phyloP scores from a whole-genome alignment of 2,113 vertebrate species.

The Microtus richardsoni region DNA sequence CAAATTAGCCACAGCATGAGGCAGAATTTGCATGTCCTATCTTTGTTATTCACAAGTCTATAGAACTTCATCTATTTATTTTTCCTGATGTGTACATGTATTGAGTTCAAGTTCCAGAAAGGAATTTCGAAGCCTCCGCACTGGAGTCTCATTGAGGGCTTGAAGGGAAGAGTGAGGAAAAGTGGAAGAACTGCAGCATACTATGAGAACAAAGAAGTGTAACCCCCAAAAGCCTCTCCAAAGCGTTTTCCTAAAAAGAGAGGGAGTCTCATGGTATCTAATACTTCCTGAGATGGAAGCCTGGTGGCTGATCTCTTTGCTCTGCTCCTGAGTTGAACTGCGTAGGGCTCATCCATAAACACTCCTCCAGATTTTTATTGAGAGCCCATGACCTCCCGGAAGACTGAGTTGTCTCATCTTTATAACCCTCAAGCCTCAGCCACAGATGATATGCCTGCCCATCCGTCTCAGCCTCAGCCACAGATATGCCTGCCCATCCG shows the following conservation, averaged over 20 bases:
- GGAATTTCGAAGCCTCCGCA: neutral
- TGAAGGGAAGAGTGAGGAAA: neutral
- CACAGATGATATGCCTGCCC: neutral
- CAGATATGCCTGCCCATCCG: neutral
- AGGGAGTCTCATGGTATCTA: neutral
- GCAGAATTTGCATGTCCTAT: neutral
- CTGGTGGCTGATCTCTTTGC: neutral
- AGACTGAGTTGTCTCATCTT: neutral
- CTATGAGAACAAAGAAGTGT: neutral
- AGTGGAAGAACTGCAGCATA: neutral
- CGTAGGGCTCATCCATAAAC: neutral
- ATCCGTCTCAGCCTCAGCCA: neutral
- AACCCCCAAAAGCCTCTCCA: neutral
- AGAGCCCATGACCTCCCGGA: neutral
- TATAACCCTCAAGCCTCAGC: neutral
- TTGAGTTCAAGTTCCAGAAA: constrained; percentile 13
- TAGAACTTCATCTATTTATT: neutral
- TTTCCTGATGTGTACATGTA: neutral
- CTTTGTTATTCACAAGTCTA: neutral
- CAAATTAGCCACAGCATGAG: neutral
- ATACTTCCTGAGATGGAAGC: neutral
- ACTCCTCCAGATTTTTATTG: neutral
- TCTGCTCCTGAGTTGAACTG: neutral
- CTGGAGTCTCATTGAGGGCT: neutral
- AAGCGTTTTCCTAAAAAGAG: neutral